Evolutionary conservation across 2,113 vertebrate species (phyloP).

Genomic region (Theristicus caerulescens): DNA sequence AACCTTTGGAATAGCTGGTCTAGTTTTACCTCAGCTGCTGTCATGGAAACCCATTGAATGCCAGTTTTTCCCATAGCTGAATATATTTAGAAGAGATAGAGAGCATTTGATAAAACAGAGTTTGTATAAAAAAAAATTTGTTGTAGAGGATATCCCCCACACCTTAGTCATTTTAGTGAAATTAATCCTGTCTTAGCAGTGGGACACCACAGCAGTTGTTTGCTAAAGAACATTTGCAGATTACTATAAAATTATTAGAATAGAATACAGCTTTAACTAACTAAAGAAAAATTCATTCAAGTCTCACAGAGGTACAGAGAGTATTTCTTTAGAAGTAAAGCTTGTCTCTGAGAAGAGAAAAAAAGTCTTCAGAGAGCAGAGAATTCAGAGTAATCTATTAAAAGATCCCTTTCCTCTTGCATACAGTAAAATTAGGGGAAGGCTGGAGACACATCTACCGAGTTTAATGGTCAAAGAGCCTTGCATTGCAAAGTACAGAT

Average conservation of each 20-base stretch:
- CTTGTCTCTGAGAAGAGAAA: background rate
- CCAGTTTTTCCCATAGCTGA: slow-evolving; percentile 3
- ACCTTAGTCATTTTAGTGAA: background rate
- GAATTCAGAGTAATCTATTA: background rate
- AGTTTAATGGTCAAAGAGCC: background rate
- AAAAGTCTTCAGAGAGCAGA: background rate
- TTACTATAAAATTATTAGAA: background rate
- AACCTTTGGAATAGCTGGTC: slow-evolving; percentile 38
- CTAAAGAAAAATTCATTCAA: background rate
- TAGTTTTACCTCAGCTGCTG: slow-evolving; percentile 43
- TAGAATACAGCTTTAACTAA: background rate
- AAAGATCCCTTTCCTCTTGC: background rate
- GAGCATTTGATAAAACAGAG: background rate
- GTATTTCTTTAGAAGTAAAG: background rate
- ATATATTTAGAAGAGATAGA: background rate
- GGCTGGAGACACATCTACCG: background rate
- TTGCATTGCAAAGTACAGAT: background rate
- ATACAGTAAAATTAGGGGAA: background rate
- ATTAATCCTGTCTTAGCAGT: background rate
- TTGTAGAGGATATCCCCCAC: background rate
- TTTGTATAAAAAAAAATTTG: background rate
- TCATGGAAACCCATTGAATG: slow-evolving; percentile 45
- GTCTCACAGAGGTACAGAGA: background rate
- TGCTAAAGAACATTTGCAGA: background rate
- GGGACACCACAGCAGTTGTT: background rate